These are phyloP conservation scores for Spisula solida DNA, from an alignment of 2,888 invertebrate genomes.

Conservation along the genomic window DNA sequence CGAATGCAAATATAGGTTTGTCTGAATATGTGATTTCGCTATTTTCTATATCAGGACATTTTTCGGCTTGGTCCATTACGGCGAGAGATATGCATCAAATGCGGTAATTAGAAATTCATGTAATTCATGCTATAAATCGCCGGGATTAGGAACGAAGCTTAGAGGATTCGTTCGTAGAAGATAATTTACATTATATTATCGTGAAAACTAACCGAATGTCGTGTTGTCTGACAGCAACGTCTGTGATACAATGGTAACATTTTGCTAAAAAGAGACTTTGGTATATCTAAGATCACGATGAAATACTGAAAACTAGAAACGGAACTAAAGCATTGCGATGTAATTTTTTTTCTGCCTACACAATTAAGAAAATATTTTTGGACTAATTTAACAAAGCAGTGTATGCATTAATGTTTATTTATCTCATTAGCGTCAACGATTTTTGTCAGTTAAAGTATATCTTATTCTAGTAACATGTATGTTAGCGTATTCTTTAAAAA, in stretches of 20 bases:
- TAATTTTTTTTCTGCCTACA: not conserved
- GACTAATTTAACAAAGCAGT: no score
- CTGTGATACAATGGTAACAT: not conserved
- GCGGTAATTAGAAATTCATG: constrained; percentile 71
- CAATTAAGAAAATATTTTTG: no score
- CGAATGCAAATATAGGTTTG: constrained; percentile 50
- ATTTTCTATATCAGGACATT: constrained; percentile 24
- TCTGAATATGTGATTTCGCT: constrained; percentile 30
- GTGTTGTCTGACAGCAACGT: not conserved
- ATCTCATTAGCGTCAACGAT: no score
- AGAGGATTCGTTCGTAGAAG: not conserved
- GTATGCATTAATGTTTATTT: no score
- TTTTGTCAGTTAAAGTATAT: no score
- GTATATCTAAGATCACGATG: not conserved
- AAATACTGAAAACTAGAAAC: not conserved
- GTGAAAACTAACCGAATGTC: not conserved
- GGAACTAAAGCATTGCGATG: not conserved
- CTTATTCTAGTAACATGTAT: no score
- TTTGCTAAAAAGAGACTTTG: not conserved
- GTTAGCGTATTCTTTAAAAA: no score
- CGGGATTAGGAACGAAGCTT: constrained; percentile 62
- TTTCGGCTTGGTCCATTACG: constrained; percentile 45
- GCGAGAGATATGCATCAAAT: constrained; percentile 64
- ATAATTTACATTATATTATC: constrained; percentile 41
- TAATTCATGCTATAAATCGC: constrained; percentile 67